A percentile compares a stretch with the other conserved stretches of the same genome.
These are phyloP conservation scores for Austrofundulus limnaeus DNA, from an alignment of 2,113 vertebrate genomes.

Conservation along the genomic window DNA sequence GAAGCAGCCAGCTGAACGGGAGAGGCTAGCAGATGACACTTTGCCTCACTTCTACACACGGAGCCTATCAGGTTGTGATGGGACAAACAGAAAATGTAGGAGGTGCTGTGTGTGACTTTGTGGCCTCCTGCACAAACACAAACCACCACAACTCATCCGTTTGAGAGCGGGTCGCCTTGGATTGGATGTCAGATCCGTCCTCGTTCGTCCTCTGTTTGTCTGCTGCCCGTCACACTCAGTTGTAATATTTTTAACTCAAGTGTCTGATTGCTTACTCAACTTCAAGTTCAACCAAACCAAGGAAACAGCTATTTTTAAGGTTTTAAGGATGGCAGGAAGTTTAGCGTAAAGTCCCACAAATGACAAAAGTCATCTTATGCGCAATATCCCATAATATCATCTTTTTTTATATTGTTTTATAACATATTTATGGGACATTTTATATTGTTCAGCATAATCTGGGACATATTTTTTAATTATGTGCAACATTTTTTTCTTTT, in stretches of 20 bases:
- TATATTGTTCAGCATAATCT: too few relatives aligned
- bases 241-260: conserved; percentile 55
- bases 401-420: too few relatives aligned
- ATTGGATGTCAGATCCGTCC: conserved; percentile 67
- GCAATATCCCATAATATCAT: too few relatives aligned
- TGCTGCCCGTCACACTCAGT: conserved; percentile 61
- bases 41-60: conserved; percentile 32
- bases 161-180: conserved; percentile 40
- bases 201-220: conserved; percentile 63
- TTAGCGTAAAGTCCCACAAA: conserved; percentile 23
- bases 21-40: conserved; percentile 22
- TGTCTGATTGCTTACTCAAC: conserved; percentile 68
- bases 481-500: too few relatives aligned
- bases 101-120: conserved; percentile 23
- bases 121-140: background rate
- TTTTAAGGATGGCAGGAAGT: background rate
- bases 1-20: conserved; percentile 9
- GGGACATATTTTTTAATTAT: too few relatives aligned
- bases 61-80: conserved; percentile 46
- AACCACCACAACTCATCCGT: conserved; percentile 23
- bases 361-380: background rate
- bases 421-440: too few relatives aligned
- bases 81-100: conserved; percentile 42
- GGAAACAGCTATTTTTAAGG: conserved; percentile 58
- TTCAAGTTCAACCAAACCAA: conserved; percentile 62